Percentiles rank a stretch among this genome's conserved stretches.
Conservation (phyloP, 37 sponge, comb jelly and placozoan species). For the Geodia barretti region DNA sequence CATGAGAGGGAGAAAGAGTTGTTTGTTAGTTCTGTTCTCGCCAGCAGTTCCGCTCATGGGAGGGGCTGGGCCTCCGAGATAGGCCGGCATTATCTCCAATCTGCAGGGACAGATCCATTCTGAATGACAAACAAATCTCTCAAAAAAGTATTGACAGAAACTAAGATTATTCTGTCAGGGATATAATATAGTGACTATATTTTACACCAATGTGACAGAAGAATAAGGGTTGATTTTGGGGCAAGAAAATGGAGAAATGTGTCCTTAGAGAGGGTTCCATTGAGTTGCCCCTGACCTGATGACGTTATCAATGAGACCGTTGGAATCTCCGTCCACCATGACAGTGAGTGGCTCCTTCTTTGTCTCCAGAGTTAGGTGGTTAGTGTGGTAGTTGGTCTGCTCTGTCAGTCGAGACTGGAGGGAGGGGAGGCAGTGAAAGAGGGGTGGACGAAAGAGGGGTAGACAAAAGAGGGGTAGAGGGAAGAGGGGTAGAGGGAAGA, state of each 20-base stretch:
- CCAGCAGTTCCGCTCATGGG: neutral
- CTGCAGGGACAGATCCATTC: constrained; percentile 4
- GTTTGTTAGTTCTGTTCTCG: constrained; percentile 18
- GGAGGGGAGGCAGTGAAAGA: too few relatives aligned
- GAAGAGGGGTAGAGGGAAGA: neutral
- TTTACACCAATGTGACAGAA: neutral
- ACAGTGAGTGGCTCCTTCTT: constrained; percentile 75
- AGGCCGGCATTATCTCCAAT: constrained; percentile 58
- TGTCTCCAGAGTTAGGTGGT: constrained; percentile 56
- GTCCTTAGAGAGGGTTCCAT: neutral
- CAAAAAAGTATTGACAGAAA: neutral
- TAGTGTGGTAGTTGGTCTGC: constrained; percentile 53
- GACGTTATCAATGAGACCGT: constrained; percentile 65
- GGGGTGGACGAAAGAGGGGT: neutral
- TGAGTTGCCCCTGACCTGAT: constrained; percentile 46
- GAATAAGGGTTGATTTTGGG: neutral
- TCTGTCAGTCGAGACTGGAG: constrained; percentile 39
- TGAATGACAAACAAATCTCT: neutral
- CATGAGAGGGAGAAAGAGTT: constrained; percentile 82
- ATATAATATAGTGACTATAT: neutral
- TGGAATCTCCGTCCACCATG: constrained; percentile 64
- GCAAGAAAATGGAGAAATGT: neutral
- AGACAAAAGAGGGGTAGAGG: too few relatives aligned
- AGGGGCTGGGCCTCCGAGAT: neutral
- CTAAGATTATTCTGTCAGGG: neutral